Conservation (phyloP, 2,888 invertebrate genomes). For the Eretmocerus hayati region DNA sequence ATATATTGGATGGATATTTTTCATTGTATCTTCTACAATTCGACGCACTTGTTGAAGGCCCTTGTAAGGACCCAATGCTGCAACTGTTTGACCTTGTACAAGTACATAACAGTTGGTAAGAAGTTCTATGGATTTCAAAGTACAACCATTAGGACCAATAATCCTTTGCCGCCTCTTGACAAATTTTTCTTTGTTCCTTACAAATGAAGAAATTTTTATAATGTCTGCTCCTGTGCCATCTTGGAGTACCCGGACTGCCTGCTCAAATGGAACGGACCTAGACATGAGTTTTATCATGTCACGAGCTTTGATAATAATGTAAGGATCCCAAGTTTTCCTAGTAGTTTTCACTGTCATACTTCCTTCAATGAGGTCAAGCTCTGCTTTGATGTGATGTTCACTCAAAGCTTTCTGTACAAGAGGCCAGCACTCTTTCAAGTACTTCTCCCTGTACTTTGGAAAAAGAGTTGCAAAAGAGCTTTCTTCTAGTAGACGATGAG, state of each 20-base stretch:
- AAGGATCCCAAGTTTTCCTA: slow-evolving; percentile 97
- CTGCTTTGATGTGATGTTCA: slow-evolving; percentile 75
- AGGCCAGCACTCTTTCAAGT: slow-evolving; percentile 92
- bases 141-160: slow-evolving; percentile 97
- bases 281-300: slow-evolving; percentile 93
- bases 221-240: slow-evolving; percentile 93
- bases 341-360: slow-evolving; percentile 93
- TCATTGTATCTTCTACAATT: slow-evolving; percentile 95
- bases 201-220: slow-evolving; percentile 88
- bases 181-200: slow-evolving; percentile 88
- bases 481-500: slow-evolving; percentile 80
- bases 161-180: slow-evolving; percentile 88
- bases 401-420: slow-evolving; percentile 78
- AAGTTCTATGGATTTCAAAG: slow-evolving; percentile 92
- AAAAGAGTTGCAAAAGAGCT: slow-evolving; percentile 95
- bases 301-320: slow-evolving; percentile 89
- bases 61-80: slow-evolving; percentile 91
- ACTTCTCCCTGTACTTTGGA: slow-evolving; percentile 95
- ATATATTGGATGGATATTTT: slow-evolving; percentile 97
- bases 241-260: slow-evolving; percentile 77
- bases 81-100: slow-evolving; percentile 95
- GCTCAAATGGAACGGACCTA: slow-evolving; percentile 94
- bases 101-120: slow-evolving; percentile 93
- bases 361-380: slow-evolving; percentile 87
- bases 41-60: slow-evolving; percentile 73